Evolutionary conservation across 2,888 invertebrate species (phyloP), one percentile per base, ranked within the genome.

Genomic region (Phyto melanocephala): DNA sequence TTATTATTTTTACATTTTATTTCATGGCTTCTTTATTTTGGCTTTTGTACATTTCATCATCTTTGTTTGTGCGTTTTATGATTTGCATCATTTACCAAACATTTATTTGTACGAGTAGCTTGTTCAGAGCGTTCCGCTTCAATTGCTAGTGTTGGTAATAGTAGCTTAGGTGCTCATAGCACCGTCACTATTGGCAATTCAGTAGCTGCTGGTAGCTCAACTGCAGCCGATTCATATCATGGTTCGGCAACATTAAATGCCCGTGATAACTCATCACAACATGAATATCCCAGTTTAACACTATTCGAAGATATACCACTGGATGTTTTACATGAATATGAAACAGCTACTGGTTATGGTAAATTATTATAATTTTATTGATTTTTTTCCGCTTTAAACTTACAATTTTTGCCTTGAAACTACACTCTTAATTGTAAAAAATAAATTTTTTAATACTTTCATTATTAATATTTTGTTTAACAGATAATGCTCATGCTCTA

Each of bases 401-500:
- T 80, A 10, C 17, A 33, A 70, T 50, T 54, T 58, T 28, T 37
- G 17, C 2, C n/a, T 17, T 13, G 10, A 15, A 22, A 58, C 52
- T 67, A 22, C 4, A 47, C 17, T 11, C 17, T 45, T 11, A 47
- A 11, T 20, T 28, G 6, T 11, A 20, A 11, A 17, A 17, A 47
- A 52, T 11, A n/a, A 62, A 28, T 20, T 40, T 0, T 24, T 56
- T 54, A 62, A 56, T 17, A n/a, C 35, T 2, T 6, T 20, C 58
- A 10, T 35, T 50, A 22, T 35, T 68, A 28, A 42, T 42, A 54
- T 13, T 65, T 45, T 54, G 20, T 62, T 82, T 89, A 87, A 85
- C 90, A 96, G 96, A 96, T 92, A 95, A 95, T 62, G 96, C 96
- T 0, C 95, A 96, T 89, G 97, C 97, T 1, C 91, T 99, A 84